Percentiles rank a stretch among this genome's conserved stretches.
Conservation (phyloP, 2,888 invertebrate species). For the Athripsodes cinereus region DNA sequence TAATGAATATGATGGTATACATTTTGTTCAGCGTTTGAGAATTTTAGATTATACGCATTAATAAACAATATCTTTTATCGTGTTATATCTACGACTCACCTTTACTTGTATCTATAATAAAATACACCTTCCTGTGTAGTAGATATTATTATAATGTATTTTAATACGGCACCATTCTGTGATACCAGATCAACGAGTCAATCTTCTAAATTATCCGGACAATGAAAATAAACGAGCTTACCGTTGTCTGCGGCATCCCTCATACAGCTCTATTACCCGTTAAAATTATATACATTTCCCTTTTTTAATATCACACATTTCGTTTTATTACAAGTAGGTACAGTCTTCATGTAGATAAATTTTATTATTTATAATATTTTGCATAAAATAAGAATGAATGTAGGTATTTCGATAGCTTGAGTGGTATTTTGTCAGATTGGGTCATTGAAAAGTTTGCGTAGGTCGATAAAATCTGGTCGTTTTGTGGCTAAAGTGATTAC, state of each 20-base stretch:
- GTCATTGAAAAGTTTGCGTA: not conserved
- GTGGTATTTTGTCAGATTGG: not conserved
- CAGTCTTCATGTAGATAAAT: too few species aligned
- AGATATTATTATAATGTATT: too few species aligned
- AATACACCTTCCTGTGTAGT: too few species aligned
- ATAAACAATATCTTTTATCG: conserved; percentile 8
- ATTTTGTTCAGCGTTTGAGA: not conserved
- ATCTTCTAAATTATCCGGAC: conserved; percentile 14
- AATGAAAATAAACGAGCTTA: conserved; percentile 18
- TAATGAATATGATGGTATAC: conserved; percentile 4
- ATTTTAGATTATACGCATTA: conserved; percentile 10
- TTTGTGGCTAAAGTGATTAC: conserved; percentile 24
- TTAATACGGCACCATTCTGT: not conserved
- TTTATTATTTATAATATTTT: too few species aligned
- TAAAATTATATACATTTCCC: conserved; percentile 11
- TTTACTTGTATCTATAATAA: too few species aligned
- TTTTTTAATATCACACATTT: not conserved
- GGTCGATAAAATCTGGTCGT: conserved; percentile 20
- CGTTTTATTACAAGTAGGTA: not conserved
- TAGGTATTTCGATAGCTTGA: too few species aligned
- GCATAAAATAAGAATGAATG: too few species aligned
- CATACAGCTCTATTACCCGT: not conserved
- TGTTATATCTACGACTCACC: not conserved
- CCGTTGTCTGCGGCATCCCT: not conserved
- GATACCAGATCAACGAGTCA: conserved; percentile 3